Percentiles rank a stretch among this genome's conserved stretches.
Evolutionary conservation across 2,797 vertebrate species (phyloP).

Genomic region (Pseudochromis fuscus): DNA sequence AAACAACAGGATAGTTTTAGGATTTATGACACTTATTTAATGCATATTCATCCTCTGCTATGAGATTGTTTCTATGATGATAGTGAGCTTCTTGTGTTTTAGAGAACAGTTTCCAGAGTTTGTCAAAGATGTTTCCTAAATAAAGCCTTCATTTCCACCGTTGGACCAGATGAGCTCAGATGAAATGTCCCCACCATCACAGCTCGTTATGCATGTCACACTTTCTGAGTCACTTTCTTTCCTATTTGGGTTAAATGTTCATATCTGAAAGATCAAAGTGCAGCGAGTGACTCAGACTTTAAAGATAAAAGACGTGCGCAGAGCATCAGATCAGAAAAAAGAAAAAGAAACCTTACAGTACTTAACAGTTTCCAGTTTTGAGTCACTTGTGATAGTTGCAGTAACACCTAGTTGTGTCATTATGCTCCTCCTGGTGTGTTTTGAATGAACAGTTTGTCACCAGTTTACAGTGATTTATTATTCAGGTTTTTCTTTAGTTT

Average conservation of each 20-base stretch:
- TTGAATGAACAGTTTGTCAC: slow-evolving; percentile 54
- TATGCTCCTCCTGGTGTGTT: slow-evolving; percentile 24
- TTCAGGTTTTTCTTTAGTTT: too few species aligned
- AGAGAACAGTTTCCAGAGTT: slow-evolving; percentile 64
- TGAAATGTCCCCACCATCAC: not conserved
- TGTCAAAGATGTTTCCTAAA: slow-evolving; percentile 32
- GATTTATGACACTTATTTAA: not conserved
- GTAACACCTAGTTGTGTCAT: not conserved
- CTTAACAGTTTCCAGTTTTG: slow-evolving; percentile 72
- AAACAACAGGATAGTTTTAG: not conserved
- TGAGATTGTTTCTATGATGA: not conserved
- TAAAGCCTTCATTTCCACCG: slow-evolving; percentile 48
- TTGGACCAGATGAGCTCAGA: slow-evolving; percentile 58
- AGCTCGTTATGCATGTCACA: slow-evolving; percentile 51
- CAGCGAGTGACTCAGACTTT: not conserved
- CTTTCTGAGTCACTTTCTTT: slow-evolving; percentile 46
- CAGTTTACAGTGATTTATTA: too few species aligned
- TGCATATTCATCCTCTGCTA: not conserved
- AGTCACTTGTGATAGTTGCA: slow-evolving; percentile 47
- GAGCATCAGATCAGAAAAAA: not conserved
- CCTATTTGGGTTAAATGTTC: not conserved
- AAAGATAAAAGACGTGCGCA: not conserved
- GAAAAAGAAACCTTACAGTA: slow-evolving; percentile 76
- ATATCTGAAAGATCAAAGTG: slow-evolving; percentile 24
- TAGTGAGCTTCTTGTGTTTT: too few species aligned